Percentiles rank a stretch among this genome's conserved stretches.
Conservation (phyloP, 2,797 vertebrate species). For the Peromyscus eremicus region DNA sequence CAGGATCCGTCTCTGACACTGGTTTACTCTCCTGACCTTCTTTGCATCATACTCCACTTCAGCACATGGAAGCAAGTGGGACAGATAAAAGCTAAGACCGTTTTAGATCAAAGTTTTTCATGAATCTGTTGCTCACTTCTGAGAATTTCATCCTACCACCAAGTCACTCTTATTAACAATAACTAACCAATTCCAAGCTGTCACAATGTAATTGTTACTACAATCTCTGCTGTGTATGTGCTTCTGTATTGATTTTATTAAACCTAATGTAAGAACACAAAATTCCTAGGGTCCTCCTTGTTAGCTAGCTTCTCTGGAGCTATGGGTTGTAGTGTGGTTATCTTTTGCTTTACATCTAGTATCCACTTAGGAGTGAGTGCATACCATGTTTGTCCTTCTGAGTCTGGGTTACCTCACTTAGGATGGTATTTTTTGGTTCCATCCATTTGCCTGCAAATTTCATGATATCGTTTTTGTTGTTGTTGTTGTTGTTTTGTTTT, state of each 20-base stretch:
- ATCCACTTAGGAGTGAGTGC: too few relatives aligned
- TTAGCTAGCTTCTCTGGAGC: too few relatives aligned
- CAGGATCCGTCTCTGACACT: background rate
- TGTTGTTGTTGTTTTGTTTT: too few relatives aligned
- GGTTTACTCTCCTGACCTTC: background rate
- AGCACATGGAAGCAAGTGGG: background rate
- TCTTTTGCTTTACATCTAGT: too few relatives aligned
- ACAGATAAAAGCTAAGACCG: background rate
- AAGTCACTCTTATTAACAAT: constrained; percentile 50
- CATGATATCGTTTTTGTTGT: too few relatives aligned
- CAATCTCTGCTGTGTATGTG: background rate
- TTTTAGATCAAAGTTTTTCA: background rate
- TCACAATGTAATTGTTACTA: background rate
- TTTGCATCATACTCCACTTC: background rate
- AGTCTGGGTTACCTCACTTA: too few relatives aligned
- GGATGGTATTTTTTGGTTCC: too few relatives aligned
- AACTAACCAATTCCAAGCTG: background rate
- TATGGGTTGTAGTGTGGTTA: too few relatives aligned
- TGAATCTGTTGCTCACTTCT: background rate
- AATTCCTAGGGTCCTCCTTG: background rate
- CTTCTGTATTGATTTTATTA: constrained; percentile 21
- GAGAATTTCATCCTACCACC: background rate
- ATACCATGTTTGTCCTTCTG: too few relatives aligned
- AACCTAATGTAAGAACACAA: background rate
- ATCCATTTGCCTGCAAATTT: too few relatives aligned